Conservation (phyloP, 2,113 vertebrate genomes). For the Pelodiscus sinensis region DNA sequence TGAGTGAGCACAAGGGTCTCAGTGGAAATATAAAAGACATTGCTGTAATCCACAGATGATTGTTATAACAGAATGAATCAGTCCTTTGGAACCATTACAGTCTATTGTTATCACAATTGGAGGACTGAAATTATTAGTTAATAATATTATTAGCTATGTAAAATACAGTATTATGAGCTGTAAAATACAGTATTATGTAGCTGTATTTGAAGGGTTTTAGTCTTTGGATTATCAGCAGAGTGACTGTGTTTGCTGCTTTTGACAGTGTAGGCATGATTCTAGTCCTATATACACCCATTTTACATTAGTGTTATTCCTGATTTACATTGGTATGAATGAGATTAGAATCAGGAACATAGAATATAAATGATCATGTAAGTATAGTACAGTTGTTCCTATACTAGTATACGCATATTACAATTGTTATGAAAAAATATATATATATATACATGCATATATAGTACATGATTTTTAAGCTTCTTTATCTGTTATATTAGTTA, state of each 20-base stretch:
- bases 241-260: not conserved
- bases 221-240: not conserved
- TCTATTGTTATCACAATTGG: not conserved
- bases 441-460: not conserved
- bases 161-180: not conserved
- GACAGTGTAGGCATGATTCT: rapidly evolving
- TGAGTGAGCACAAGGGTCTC: not conserved
- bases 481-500: rapidly evolving
- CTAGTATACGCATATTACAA: not conserved
- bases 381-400: not conserved
- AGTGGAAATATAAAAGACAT: not conserved
- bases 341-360: not conserved
- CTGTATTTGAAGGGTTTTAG: not conserved
- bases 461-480: not conserved
- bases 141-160: not conserved
- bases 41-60: not conserved
- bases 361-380: not conserved
- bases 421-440: not conserved
- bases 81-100: not conserved
- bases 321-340: not conserved
- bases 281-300: not conserved
- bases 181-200: not conserved
- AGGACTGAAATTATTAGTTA: not conserved
- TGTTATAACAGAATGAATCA: not conserved
- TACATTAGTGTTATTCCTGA: not conserved